Conservation (phyloP, 2,113 vertebrate species). For the Clinocottus analis region DNA sequence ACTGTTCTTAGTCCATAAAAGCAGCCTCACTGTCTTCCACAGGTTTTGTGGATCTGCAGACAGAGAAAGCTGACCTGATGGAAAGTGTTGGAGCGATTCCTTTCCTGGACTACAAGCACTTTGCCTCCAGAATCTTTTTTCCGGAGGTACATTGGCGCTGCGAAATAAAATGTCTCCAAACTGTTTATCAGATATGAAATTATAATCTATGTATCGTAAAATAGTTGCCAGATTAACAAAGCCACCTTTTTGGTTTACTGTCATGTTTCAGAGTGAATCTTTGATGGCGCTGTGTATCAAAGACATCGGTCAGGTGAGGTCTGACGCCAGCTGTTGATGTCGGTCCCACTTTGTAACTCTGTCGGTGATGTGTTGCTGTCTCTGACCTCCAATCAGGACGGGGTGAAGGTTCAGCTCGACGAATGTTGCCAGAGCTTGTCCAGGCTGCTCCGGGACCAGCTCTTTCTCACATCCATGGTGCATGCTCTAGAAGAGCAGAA, state of each 20-base stretch:
- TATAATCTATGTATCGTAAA: neutral
- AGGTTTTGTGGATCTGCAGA: slow-evolving; percentile 98
- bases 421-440: slow-evolving; percentile 62
- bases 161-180: slow-evolving; percentile 31
- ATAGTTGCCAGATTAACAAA: neutral
- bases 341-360: neutral
- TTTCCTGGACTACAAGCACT: slow-evolving; percentile 98
- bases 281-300: slow-evolving; percentile 67
- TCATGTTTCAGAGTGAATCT: slow-evolving; percentile 61
- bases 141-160: slow-evolving; percentile 88
- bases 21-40: slow-evolving; percentile 25
- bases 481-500: slow-evolving; percentile 78
- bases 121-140: slow-evolving; percentile 95
- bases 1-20: neutral
- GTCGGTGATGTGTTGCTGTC: neutral
- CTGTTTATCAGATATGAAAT: neutral
- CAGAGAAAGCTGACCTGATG: slow-evolving; percentile 90
- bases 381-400: slow-evolving; percentile 60
- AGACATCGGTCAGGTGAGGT: slow-evolving; percentile 79
- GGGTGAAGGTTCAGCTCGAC: slow-evolving; percentile 55
- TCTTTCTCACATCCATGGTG: slow-evolving; percentile 77
- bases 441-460: slow-evolving; percentile 67
- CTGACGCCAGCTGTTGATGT: neutral
- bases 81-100: slow-evolving; percentile 92
- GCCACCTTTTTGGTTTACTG: neutral